These are phyloP conservation scores for Pagrus major DNA, from an alignment of 2,113 vertebrate genomes.

Conservation along the genomic window DNA sequence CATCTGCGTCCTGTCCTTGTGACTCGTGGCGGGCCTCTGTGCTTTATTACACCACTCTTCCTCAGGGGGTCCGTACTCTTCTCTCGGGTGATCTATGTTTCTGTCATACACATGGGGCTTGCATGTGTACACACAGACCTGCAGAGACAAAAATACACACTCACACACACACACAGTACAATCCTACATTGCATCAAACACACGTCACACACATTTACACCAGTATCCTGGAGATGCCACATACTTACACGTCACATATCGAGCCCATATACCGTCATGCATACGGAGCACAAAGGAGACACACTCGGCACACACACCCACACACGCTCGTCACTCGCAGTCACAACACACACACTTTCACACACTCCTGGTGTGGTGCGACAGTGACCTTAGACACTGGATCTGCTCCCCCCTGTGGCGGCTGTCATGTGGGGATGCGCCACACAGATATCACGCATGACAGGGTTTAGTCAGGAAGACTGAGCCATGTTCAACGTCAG, in stretches of 20 bases:
- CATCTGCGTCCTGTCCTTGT: constrained; percentile 67
- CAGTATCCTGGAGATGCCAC: background rate
- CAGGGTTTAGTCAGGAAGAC: constrained; percentile 44
- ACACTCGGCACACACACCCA: constrained; percentile 14
- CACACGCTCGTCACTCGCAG: constrained; percentile 35
- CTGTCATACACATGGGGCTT: background rate
- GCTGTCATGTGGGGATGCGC: constrained; percentile 55
- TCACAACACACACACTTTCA: constrained; percentile 41
- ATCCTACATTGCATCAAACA: constrained; percentile 8
- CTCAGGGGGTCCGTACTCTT: constrained; percentile 37
- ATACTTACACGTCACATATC: background rate
- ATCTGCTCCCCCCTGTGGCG: constrained; percentile 17
- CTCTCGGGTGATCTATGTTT: constrained; percentile 21
- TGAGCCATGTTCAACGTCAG: constrained; percentile 48
- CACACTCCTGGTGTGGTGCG: constrained; percentile 52
- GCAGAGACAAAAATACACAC: background rate
- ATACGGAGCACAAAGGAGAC: constrained; percentile 14
- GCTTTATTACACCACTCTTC: constrained; percentile 60
- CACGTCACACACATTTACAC: constrained; percentile 6
- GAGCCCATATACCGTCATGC: background rate
- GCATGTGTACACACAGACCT: background rate
- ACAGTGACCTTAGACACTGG: constrained; percentile 64
- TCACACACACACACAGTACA: too few relatives aligned
- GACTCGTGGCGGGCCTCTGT: constrained; percentile 34
- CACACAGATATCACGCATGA: constrained; percentile 47